Evolutionary conservation across 2,797 vertebrate genomes (phyloP), one percentile per base, ranked within the genome.

Genomic region (Champsocephalus gunnari): DNA sequence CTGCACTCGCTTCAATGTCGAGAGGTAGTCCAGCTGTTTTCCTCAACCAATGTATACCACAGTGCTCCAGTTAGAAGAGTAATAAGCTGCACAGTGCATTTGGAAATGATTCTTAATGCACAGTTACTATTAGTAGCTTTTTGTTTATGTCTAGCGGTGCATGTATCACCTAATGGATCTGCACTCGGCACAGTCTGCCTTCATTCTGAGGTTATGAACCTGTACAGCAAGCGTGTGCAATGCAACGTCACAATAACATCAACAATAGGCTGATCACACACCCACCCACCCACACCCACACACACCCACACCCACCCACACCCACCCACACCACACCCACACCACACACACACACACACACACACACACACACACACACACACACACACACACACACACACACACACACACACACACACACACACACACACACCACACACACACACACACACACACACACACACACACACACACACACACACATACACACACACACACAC

Each of bases 1-100:
- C 71, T 80, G 77, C 58, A 44, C 59, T 89, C 85, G 84, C 59
- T 67, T 65, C 84, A 85, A 89, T 45, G 75, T 62, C 75, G 79
- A 87, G 77, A 86, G 75, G 74, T 77, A 75, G 70, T 81, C 73
- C 72, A 81, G 81, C 71, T 68, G 56, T 69, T 77, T 73, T 71
- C 45, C 55, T 65, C 74, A 53, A 81, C 88, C 87, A 92, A 77
- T 63, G 87, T 81, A 65, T 75, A 79, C 84, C 88, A 90, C 73
- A 76, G 71, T 70, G 76, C 80, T 82, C 61, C 48, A 50, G 45
- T 65, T 9, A 67, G 63, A 82, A 76, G 14, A 45, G 75, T 24
- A 24, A 14, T 14, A 67, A 79, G 83, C 80, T 75, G 66, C 71
- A 81, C 66, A 54, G 56, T 81, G 82, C 71, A 81, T 77, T 63